Base-by-base conservation (phyloP, 2,113 vertebrate species). In the Percopsis transmontana region DNA sequence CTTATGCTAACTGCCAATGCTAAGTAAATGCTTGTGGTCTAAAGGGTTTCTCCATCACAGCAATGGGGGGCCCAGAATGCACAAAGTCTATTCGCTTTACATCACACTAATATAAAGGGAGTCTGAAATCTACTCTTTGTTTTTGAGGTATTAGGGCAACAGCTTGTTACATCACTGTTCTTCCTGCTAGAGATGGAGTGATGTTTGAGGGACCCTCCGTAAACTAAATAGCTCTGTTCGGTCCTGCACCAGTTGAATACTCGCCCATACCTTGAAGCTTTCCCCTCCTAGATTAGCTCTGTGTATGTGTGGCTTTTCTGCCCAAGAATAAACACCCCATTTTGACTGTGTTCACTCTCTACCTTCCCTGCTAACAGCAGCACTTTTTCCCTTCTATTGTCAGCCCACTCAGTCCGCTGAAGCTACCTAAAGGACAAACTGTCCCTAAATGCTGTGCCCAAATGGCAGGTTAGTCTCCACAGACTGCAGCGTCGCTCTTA, bases 271-370 rank as follows among this genome's bases (percentile, higher is more conserved):
- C 84, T 77, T 39, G 15, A 38, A 75, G 85, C 66, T 54, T 56
- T 71, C 62, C 38, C 62, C 68, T 65, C 42, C 79, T 61, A 77
- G 80, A 83, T 39, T 61, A 81, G 62, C 71, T 80, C 66, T 62
- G 74, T 83, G 85, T 87, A 74, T 84, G 63, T 83, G 79, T 74
- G 60, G 64, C 70, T 79, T 62, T 70, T 66, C 70, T 40, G 85
- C 71, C 66, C 75, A 79, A 63, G 79, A 83, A 87, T 86, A 82
- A 81, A 86, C 70, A 74, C 76, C 87, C 79, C 82, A 89, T 89
- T 83, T 86, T 72, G 63, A 62, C 55, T 72, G 52, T 74, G 77
- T 87, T 76, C 75, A 52, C 53, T 62, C 71, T 84, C 56, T n/a
- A 56, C 59, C 6, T 69, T 71, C 67, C 24, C 64, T 66, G 65